Conservation (phyloP, 2,797 vertebrate genomes). For the Helarctos malayanus region DNA sequence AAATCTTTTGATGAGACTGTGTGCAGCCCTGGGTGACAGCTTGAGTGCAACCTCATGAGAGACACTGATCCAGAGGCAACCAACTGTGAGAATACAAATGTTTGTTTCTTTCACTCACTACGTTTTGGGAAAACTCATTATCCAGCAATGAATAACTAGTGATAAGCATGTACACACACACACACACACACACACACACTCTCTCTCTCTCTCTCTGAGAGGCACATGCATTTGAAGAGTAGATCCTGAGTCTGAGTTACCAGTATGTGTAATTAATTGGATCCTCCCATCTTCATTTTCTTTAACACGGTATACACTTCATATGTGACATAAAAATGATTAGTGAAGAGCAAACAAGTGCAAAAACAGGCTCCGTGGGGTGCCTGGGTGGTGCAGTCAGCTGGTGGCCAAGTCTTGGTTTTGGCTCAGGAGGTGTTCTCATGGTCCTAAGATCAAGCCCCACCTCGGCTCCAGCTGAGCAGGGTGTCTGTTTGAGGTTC, state of each 20-base stretch:
- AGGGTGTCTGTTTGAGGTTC: background rate
- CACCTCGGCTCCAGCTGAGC: background rate
- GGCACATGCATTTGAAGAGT: background rate
- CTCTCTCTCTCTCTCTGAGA: no score
- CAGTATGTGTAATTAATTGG: background rate
- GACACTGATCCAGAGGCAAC: background rate
- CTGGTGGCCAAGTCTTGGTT: background rate
- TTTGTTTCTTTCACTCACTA: background rate
- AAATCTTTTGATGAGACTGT: background rate
- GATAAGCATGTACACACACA: rapidly evolving
- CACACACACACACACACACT: background rate
- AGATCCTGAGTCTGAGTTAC: background rate
- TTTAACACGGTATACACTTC: background rate
- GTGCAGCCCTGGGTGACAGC: background rate
- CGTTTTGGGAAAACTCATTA: background rate
- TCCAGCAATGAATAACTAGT: background rate
- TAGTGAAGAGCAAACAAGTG: background rate
- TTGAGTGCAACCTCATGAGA: background rate
- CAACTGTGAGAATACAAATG: background rate
- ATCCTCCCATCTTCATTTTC: background rate
- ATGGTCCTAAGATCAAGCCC: background rate
- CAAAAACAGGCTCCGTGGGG: background rate
- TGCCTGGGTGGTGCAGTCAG: background rate
- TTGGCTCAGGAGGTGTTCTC: background rate
- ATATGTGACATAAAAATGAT: background rate